These are phyloP conservation scores for Zaprionus camerounensis DNA, from an alignment of 1,140 invertebrate genomes.

Conservation along the genomic window DNA sequence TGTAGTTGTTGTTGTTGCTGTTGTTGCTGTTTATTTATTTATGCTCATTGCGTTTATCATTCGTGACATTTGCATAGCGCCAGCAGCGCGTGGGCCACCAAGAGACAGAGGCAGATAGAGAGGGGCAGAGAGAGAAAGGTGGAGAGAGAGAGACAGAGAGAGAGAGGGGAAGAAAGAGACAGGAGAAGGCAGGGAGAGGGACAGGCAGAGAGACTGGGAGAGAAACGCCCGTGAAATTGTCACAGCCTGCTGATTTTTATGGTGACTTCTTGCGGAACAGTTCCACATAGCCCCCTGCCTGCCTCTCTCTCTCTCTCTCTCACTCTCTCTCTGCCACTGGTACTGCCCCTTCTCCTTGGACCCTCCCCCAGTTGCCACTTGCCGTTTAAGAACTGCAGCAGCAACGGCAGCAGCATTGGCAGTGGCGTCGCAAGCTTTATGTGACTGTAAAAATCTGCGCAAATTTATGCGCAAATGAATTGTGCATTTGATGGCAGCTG, in stretches of 20 bases:
- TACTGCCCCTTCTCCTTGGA: background rate
- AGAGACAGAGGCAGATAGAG: background rate
- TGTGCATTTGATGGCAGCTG: conserved; percentile 72
- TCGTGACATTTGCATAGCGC: conserved; percentile 80
- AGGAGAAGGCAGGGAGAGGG: background rate
- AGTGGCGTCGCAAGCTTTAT: conserved; percentile 39
- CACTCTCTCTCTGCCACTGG: too few relatives aligned
- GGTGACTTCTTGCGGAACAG: conserved; percentile 1
- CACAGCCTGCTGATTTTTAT: conserved; percentile 73
- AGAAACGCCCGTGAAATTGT: conserved; percentile 66
- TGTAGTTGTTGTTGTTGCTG: conserved; percentile 11
- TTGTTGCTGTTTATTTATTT: conserved; percentile 65
- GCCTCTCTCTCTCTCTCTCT: background rate
- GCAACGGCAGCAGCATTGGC: conserved; percentile 4
- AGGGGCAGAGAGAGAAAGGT: background rate
- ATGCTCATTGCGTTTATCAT: conserved; percentile 81
- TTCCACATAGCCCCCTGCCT: background rate
- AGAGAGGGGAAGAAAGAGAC: background rate
- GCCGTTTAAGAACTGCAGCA: conserved; percentile 54
- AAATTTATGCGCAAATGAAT: conserved; percentile 78
- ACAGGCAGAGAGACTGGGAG: background rate
- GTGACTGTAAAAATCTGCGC: conserved; percentile 63
- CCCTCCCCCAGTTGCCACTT: conserved; percentile 11
- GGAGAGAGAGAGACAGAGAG: background rate
- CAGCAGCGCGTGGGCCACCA: conserved; percentile 48